Conservation (phyloP, 2,888 invertebrate species). For the Leucoma salicis region DNA sequence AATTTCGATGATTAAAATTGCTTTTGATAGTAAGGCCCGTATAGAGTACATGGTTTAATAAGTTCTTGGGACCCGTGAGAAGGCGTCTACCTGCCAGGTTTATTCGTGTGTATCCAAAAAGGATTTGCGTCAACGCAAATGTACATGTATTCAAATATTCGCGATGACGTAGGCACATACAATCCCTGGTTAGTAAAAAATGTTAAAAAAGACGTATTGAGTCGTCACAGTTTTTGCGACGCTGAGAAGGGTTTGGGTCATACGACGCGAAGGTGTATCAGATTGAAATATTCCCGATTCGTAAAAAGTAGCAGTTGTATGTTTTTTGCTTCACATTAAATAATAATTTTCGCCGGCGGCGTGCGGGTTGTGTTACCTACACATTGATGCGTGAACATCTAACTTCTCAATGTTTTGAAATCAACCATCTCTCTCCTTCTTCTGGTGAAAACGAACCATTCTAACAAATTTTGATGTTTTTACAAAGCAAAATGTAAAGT, state of each 20-base stretch:
- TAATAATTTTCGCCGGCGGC: neutral
- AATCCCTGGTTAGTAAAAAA: too few species aligned
- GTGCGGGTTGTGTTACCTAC: neutral
- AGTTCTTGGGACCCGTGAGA: too few species aligned
- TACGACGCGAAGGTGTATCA: conserved; percentile 30
- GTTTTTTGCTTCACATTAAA: conserved; percentile 39
- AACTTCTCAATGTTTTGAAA: too few species aligned
- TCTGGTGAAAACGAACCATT: too few species aligned
- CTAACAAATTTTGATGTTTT: too few species aligned
- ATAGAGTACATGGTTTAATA: too few species aligned
- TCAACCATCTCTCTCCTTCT: too few species aligned
- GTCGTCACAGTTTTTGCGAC: conserved; percentile 47
- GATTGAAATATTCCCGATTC: conserved; percentile 35
- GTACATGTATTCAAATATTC: conserved; percentile 44
- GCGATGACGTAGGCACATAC: conserved; percentile 32
- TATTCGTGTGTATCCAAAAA: conserved; percentile 39
- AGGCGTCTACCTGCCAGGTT: conserved; percentile 30
- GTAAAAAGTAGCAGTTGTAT: conserved; percentile 49
- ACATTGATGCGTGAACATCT: too few species aligned
- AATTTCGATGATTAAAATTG: too few species aligned
- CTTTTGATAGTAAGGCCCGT: too few species aligned
- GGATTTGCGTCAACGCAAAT: conserved; percentile 43
- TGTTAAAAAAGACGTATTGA: too few species aligned
- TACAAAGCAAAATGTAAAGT: too few species aligned
- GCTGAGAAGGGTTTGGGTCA: conserved; percentile 50